These are phyloP conservation scores for Anorthoa munda DNA, from an alignment of 2,888 invertebrate species.

Conservation along the genomic window DNA sequence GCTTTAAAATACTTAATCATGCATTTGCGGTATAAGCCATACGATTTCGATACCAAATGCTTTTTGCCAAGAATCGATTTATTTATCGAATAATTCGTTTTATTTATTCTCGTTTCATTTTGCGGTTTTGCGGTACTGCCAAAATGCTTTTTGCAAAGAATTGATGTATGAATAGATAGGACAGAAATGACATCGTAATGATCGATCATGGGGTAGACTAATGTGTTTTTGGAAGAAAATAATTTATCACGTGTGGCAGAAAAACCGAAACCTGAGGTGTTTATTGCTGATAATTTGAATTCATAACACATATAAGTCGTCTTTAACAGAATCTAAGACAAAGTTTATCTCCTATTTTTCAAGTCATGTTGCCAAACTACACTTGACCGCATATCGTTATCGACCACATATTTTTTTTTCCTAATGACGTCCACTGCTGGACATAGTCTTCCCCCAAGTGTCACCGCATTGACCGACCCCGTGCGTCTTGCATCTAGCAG, in stretches of 20 bases:
- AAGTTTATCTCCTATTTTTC: too few relatives aligned
- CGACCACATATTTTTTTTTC: too few relatives aligned
- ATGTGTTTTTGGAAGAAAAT: conserved; percentile 42
- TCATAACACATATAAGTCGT: not conserved
- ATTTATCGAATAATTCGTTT: conserved; percentile 34
- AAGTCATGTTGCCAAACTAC: too few relatives aligned
- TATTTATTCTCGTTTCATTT: conserved; percentile 42
- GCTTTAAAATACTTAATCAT: conserved; percentile 35
- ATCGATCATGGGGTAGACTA: conserved; percentile 13
- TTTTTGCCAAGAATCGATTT: conserved; percentile 40
- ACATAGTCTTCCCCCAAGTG: too few relatives aligned
- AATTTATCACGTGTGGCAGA: conserved; percentile 29
- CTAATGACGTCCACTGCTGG: too few relatives aligned
- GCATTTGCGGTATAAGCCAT: conserved; percentile 20
- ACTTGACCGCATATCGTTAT: too few relatives aligned
- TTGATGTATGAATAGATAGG: conserved; percentile 42
- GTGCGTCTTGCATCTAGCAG: too few relatives aligned
- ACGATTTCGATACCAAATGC: conserved; percentile 30
- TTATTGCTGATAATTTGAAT: not conserved
- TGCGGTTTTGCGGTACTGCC: conserved; percentile 37
- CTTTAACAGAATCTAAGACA: not conserved
- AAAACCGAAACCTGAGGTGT: not conserved
- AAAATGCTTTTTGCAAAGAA: conserved; percentile 50
- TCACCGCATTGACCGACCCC: too few relatives aligned
- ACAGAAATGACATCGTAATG: conserved; percentile 29